Base-by-base conservation (phyloP, 2,797 vertebrate species). In the Urosaurus nigricauda region DNA sequence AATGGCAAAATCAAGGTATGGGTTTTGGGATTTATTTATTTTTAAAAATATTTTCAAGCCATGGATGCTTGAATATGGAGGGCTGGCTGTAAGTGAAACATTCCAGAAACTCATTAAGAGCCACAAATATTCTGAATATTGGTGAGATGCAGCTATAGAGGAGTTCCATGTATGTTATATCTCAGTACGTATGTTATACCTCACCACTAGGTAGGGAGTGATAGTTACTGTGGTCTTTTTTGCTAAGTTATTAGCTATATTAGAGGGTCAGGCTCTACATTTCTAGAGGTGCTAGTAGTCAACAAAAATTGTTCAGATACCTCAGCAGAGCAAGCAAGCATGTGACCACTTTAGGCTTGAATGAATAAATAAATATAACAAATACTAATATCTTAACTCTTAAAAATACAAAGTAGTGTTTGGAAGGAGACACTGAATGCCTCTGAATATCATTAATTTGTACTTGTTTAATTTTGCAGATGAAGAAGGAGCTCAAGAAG, bases 401-500 rank as follows among this genome's bases (percentile, higher is more conserved):
- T 79, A 74, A 37, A 71, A 40, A 12, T 53, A 1, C 21, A 12
- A 63, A 79, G 5, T 21, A 58, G 9, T n/a, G 56, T 53, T 71
- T 79, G 43, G n/a, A 8, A 26, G 29, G 17, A 51, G 43, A 83
- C 14, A 40, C 43, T 58, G 19, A 70, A 71, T 87, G 29, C 65
- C 65, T 68, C 65, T 68, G 65, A 32, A 68, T 68, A 68, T 68
- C 29, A 68, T 68, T 68, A 2, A 32, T 32, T 68, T 29, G 1
- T 32, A 32, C 11, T 68, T 68, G 11, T 85, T 81, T 79, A n/a
- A 68, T 90, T 92, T 97, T 95, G 35, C 90, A 97, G 97, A 97
- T 95, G 96, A 97, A 70, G 96, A 97, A 84, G 94, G 96, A 86
- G 91, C 93, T 91, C 96, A 97, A 79, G 97, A 97, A 85, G 97